Evolutionary conservation across 2,888 invertebrate genomes (phyloP), one percentile per base, ranked within the genome.

Genomic region (Idaea aversata): DNA sequence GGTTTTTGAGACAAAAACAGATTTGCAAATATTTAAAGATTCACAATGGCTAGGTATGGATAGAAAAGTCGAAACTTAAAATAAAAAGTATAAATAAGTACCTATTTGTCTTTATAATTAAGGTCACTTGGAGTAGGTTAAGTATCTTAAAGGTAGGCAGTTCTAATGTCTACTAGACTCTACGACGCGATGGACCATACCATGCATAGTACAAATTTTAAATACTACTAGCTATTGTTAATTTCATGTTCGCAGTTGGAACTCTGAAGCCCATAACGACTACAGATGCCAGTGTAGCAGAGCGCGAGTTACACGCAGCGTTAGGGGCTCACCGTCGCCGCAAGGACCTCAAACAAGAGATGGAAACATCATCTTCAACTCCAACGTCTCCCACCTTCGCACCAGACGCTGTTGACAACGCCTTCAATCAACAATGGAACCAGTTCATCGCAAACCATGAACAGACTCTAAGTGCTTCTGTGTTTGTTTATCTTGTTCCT

Each of bases 221-320:
- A 25, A 25, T 25, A 25, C 25, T 25, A 25, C 25, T 25, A 25
- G 25, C 1, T 25, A 25, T 1, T 25, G 25, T 25, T 25, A 25
- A 25, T 7, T 47, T 4, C 7, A 47, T 47, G 2, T 4, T 47
- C 7, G 7, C 47, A 47, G 47, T 47, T 10, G 10, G 13, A 10
- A 47, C 47, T 10, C 47, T 13, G 47, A 10, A 6, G 47, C 6
- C 47, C 13, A 3, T 47, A 47, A 4, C 47, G 10, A 47, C 47
- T 7, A 47, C 47, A 47, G 25, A 34, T 7, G 25, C 59, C 10
- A 85, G 77, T 64, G 78, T 81, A 10, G 91, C 91, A 0, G 88
- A 87, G 71, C 84, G 88, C 5, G 87, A 88, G 75, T 77, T 91
- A 68, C 77, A 77, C 58, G 89, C 86, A 2, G 68, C 81, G 35